Percentiles rank a stretch among this genome's conserved stretches.
Evolutionary conservation across 2,113 vertebrate genomes (phyloP).

Genomic region (Rhabdomys dilectus): DNA sequence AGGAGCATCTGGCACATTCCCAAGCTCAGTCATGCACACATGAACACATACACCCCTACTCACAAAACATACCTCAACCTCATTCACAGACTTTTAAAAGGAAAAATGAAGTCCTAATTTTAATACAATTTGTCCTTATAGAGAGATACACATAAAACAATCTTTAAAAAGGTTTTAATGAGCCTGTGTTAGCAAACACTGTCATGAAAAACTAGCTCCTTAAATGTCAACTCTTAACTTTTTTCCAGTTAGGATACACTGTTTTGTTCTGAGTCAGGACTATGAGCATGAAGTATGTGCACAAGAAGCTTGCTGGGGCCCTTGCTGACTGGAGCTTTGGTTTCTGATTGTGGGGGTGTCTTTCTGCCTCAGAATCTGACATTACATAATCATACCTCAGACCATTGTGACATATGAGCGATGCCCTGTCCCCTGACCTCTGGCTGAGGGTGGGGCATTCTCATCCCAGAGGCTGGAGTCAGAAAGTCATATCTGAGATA

Average conservation of each 20-base stretch:
- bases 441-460: not conserved
- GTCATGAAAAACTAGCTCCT: not conserved
- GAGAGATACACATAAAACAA: not conserved
- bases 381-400: not conserved
- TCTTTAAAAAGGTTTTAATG: not conserved
- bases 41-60: not conserved
- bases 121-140: not conserved
- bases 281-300: accelerated
- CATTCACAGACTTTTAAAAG: not conserved
- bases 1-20: not conserved
- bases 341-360: not conserved
- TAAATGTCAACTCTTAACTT: not conserved
- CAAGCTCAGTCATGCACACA: not conserved
- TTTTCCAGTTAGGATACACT: not conserved
- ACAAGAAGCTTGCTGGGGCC: not conserved
- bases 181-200: not conserved
- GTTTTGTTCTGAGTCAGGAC: not conserved
- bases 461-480: not conserved
- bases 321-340: not conserved
- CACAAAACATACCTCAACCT: not conserved
- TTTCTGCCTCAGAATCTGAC: not conserved
- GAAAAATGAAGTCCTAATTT: not conserved
- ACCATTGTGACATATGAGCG: accelerated
- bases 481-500: not conserved
- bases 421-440: not conserved